phyloP scores from a whole-genome alignment of 92 coral and sea anemone genomes.

The Zoanthus gigantus region DNA sequence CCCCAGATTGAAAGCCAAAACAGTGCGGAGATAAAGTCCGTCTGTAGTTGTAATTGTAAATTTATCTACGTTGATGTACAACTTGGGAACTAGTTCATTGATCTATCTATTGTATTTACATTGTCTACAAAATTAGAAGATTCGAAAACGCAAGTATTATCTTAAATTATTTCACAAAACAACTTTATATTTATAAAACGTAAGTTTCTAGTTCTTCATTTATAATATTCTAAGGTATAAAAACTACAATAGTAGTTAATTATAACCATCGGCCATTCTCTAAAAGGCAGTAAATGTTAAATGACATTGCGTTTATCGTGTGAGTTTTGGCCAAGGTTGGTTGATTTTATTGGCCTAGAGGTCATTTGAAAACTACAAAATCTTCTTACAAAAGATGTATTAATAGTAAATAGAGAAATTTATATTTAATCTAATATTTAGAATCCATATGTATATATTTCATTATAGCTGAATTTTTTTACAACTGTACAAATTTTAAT shows the following conservation, averaged over 20 bases:
- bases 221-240: neutral
- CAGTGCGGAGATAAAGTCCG: neutral
- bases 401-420: conserved; percentile 5
- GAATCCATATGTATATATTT: conserved; percentile 25
- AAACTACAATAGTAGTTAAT: neutral
- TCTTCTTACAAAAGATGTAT: conserved; percentile 14
- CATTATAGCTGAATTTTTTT: neutral
- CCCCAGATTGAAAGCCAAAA: neutral
- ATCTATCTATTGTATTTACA: neutral
- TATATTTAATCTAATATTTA: conserved; percentile 32
- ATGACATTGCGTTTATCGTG: neutral
- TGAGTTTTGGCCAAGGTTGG: neutral
- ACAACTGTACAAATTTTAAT: neutral
- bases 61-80: neutral
- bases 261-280: neutral
- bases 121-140: conserved; percentile 6
- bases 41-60: neutral
- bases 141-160: neutral
- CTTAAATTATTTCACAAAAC: conserved; percentile 12
- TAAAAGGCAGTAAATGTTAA: neutral
- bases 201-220: neutral
- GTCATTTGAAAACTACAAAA: neutral
- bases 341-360: conserved; percentile 1
- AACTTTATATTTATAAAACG: neutral
- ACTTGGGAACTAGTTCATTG: neutral